Conservation (phyloP, 2,797 vertebrate species). For the Acrocephalus scirpaceus region DNA sequence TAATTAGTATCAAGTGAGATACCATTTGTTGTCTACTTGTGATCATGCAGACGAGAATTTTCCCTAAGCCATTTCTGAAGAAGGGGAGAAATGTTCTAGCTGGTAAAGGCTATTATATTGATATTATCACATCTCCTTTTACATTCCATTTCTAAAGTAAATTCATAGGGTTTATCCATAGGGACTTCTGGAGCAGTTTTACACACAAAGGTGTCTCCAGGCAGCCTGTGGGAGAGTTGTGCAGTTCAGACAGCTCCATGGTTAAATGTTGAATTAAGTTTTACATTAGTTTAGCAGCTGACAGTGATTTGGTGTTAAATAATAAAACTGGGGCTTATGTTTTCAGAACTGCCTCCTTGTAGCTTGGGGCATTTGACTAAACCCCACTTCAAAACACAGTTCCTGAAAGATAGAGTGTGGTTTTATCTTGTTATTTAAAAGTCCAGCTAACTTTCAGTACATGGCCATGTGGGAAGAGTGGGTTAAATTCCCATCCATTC, state of each 20-base stretch:
- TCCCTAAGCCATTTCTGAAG: neutral
- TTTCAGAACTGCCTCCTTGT: neutral
- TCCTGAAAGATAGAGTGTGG: neutral
- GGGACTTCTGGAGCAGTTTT: neutral
- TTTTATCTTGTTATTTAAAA: neutral
- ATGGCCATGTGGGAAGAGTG: neutral
- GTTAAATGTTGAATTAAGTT: neutral
- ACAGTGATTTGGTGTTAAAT: neutral
- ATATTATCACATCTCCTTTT: neutral
- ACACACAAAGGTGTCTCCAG: neutral
- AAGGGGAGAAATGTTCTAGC: neutral
- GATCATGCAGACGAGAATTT: neutral
- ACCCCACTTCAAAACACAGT: neutral
- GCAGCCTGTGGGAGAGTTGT: neutral
- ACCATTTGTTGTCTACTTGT: neutral
- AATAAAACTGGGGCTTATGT: neutral
- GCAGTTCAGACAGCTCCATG: neutral
- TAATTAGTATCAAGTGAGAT: neutral
- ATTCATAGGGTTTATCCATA: neutral
- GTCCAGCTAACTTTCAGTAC: neutral
- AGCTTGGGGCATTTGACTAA: neutral
- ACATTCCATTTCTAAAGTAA: neutral
- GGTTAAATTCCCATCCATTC: neutral
- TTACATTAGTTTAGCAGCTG: neutral
- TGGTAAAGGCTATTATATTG: neutral